Conservation (phyloP, 2,888 invertebrate genomes). For the Melanchra persicariae region DNA sequence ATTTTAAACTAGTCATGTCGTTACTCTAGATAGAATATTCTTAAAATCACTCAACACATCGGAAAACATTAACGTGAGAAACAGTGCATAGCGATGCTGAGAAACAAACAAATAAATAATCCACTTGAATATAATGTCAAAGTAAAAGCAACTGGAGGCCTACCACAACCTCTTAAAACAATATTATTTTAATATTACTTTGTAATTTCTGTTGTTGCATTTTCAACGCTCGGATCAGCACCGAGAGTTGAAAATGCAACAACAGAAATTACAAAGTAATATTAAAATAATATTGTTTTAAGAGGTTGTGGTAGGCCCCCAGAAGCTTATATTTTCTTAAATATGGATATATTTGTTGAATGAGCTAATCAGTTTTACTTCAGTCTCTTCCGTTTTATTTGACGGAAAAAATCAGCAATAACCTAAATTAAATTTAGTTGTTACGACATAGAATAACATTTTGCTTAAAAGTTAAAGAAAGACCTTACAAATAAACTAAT, state of each 20-base stretch:
- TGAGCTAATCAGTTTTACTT: background rate
- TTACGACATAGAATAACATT: conserved; percentile 16
- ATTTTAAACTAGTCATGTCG: conserved; percentile 47
- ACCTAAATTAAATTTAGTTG: background rate
- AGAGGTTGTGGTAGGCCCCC: too few species aligned
- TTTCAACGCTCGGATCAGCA: too few species aligned
- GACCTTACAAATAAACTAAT: conserved; percentile 8
- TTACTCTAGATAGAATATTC: conserved; percentile 36
- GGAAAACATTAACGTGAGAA: conserved; percentile 20
- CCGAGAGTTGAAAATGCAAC: too few species aligned
- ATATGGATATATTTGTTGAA: background rate
- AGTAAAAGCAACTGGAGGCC: background rate
- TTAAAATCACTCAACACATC: conserved; percentile 40
- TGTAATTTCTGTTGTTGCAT: too few species aligned
- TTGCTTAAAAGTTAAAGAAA: conserved; percentile 14
- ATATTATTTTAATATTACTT: too few species aligned
- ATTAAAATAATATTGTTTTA: too few species aligned
- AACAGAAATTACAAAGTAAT: too few species aligned
- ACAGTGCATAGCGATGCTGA: conserved; percentile 18
- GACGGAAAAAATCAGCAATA: background rate
- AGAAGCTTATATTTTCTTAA: too few species aligned
- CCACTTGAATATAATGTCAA: conserved; percentile 18
- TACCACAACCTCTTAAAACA: too few species aligned
- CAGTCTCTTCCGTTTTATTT: conserved; percentile 1
- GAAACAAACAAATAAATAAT: conserved; percentile 19